Conservation (phyloP, 1,140 invertebrate species). For the Drosophila eugracilis region DNA sequence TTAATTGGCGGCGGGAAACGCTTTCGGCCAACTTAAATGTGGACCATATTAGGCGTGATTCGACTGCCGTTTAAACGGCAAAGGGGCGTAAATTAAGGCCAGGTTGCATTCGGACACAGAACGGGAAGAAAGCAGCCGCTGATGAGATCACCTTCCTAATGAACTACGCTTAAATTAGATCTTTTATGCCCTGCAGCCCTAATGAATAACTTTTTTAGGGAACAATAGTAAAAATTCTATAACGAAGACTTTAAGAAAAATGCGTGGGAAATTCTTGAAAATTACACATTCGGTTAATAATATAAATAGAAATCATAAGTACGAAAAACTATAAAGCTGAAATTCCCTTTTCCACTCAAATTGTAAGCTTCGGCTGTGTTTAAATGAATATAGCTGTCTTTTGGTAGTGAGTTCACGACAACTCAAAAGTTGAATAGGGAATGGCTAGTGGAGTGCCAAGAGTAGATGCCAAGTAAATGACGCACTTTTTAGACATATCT, state of each 20-base stretch:
- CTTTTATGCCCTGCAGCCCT: background rate
- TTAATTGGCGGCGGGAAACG: conserved; percentile 52
- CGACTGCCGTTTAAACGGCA: conserved; percentile 54
- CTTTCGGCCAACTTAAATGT: conserved; percentile 44
- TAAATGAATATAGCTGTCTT: background rate
- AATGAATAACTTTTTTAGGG: conserved; percentile 12
- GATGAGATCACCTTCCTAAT: conserved; percentile 37
- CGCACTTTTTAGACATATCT: conserved; percentile 7
- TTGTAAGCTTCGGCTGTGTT: too few species aligned
- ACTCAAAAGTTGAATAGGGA: background rate
- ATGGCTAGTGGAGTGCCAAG: background rate
- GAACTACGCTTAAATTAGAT: conserved; percentile 13
- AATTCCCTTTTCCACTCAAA: too few species aligned
- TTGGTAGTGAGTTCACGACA: background rate
- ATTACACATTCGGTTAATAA: too few species aligned
- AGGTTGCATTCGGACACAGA: conserved; percentile 47
- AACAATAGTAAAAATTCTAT: background rate
- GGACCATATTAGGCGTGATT: conserved; percentile 65
- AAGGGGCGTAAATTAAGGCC: conserved; percentile 77
- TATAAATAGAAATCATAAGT: background rate
- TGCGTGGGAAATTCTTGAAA: too few species aligned
- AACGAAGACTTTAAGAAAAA: background rate
- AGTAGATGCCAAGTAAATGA: conserved; percentile 37
- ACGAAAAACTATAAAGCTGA: too few species aligned
- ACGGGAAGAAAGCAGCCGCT: conserved; percentile 19